Evolutionary conservation across 2,888 invertebrate genomes (phyloP).

Genomic region (Argyresthia goedartella): DNA sequence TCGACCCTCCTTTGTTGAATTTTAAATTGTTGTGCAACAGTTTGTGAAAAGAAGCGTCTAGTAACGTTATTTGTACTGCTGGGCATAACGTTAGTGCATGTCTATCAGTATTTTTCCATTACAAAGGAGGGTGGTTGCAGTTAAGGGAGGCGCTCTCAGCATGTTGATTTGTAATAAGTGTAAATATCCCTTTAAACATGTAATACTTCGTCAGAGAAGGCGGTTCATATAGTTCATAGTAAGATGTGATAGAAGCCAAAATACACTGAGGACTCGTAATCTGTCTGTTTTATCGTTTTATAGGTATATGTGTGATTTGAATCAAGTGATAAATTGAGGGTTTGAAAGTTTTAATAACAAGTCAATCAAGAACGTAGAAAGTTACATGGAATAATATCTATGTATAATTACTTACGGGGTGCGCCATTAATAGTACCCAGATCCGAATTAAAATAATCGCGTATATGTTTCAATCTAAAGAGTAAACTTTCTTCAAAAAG

Average conservation of each 20-base stretch:
- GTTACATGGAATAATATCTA: no score
- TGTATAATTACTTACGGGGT: no score
- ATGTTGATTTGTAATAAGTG: slow-evolving; percentile 51
- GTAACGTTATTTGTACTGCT: background rate
- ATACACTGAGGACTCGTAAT: background rate
- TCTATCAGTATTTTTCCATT: no score
- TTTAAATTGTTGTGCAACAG: slow-evolving; percentile 17
- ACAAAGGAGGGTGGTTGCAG: background rate
- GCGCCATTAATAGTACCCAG: no score
- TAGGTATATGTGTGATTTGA: background rate
- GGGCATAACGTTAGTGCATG: background rate
- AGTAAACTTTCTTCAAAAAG: no score
- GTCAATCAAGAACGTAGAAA: no score
- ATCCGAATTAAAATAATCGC: no score
- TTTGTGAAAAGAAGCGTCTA: background rate
- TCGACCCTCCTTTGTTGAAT: slow-evolving; percentile 32
- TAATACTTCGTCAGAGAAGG: slow-evolving; percentile 41
- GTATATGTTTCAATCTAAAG: no score
- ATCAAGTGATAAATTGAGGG: background rate
- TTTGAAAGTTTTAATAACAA: background rate
- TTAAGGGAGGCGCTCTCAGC: slow-evolving; percentile 37
- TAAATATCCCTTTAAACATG: slow-evolving; percentile 34
- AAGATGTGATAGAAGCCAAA: slow-evolving; percentile 63
- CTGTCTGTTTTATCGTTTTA: background rate
- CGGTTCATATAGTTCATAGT: slow-evolving; percentile 41